Base-by-base conservation (phyloP, 2,888 invertebrate species). In the Cordilura impudica region DNA sequence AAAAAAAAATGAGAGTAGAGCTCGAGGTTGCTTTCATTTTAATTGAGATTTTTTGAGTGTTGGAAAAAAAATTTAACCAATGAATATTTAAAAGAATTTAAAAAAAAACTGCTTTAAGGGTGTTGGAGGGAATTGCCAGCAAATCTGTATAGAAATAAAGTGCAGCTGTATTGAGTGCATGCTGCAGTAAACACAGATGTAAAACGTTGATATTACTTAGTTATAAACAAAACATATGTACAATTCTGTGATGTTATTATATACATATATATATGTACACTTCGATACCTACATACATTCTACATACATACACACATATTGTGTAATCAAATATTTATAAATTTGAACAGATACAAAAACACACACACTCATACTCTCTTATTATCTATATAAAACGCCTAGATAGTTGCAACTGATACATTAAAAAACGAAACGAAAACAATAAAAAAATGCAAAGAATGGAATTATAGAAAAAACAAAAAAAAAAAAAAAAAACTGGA, bases 101-200 rank as follows among this genome's bases (percentile, higher is more conserved):
- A 31, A 31, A 31, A 10, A 12, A 31, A 10, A 31, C 31, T 10
- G 12, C 12, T 31, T 29, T 31, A 3, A 31, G 31, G 10, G 31
- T 31, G 31, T 31, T 10, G 31, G 12, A 10, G 31, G 10, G 31
- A 10, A 31, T 31, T 2, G 10, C 8, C 10, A 31, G 31, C 12
- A 31, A 31, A 31, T 2, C 31, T 26, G 53, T 26, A 19, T 26
- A 26, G 23, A 26, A 26, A 29, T 54, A 16, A 16, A 31, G 54
- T 54, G 31, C 29, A 31, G 31, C 21, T 16, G 31, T 54, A 54
- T 16, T 14, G 16, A 21, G 16, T 26, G 26, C 26, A 60, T 61
- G 65, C 18, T 18, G 31, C 16, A 23, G 43, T 35, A 39, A 39
- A 43, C 45, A 19, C 49, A 54, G 45, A 45, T 54, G 54, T 54